Conservation (phyloP, 2,113 vertebrate genomes). For the Pachycephala philippinensis region DNA sequence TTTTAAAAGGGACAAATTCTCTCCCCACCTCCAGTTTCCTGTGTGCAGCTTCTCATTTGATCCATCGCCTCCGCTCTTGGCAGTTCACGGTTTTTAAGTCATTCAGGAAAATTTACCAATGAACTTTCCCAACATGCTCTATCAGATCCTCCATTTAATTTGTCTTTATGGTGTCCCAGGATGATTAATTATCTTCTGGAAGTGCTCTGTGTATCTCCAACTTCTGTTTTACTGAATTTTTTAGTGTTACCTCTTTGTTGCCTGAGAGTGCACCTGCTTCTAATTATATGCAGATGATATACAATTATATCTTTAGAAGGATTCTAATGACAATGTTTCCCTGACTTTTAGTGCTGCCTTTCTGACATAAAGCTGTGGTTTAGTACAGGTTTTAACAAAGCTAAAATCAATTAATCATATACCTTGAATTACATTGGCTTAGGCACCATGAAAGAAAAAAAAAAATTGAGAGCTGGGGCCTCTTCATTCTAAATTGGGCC, state of each 20-base stretch:
- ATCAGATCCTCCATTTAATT: neutral
- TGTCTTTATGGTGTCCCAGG: neutral
- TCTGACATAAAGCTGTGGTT: neutral
- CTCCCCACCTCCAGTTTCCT: neutral
- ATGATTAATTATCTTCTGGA: slow-evolving; percentile 6
- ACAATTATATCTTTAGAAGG: neutral
- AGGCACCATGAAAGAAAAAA: neutral
- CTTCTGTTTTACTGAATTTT: neutral
- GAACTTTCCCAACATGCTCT: neutral
- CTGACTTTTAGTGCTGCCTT: neutral
- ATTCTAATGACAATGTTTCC: neutral
- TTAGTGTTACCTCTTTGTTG: neutral
- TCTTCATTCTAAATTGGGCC: neutral
- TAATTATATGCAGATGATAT: slow-evolving; percentile 9
- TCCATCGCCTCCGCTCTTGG: neutral
- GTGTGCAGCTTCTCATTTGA: too few relatives aligned
- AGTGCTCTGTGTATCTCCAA: neutral
- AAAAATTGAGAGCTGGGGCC: neutral
- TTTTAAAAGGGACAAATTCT: neutral
- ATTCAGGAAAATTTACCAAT: neutral
- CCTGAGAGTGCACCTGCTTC: neutral
- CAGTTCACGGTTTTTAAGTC: neutral
- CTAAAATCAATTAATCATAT: neutral
- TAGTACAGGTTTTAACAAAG: neutral
- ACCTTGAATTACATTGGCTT: neutral